Evolutionary conservation across 2,888 invertebrate genomes (phyloP), one percentile per base, ranked within the genome.

Genomic region (Blastobasis adustella): DNA sequence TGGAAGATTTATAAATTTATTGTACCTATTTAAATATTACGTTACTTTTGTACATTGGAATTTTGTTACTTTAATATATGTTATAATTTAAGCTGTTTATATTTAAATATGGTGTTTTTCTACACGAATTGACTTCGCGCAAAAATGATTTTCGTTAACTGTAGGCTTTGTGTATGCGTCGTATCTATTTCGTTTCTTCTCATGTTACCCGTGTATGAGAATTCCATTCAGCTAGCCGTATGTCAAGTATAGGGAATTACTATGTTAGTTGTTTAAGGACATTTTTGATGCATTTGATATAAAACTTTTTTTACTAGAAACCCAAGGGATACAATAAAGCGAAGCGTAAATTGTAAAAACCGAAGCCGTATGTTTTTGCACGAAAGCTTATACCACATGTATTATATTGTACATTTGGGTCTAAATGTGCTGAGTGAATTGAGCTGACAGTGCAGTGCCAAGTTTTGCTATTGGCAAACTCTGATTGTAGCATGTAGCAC

Each of bases 211-310:
- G 74, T 79, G 74, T 80, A 79, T 71, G 73, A 79, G 66, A 73
- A 73, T 78, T 79, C 78, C 78, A 80, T 78, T 79, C 81, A 74
- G 77, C 78, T 82, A 85, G 84, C 76, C 71, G 69, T 79, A 80
- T 67, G 78, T 76, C 77, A 72, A 73, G 69, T 76, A 76, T 82
- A 81, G 79, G 76, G 63, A 72, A 73, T 77, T 80, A 85, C 84
- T 86, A 85, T 78, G 84, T 87, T 87, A 88, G 87, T 84, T 79
- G 79, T 85, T 74, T 87, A 88, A 88, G 88, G 84, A 86, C 81
- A 87, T 88, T 88, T 88, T 88, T 85, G 86, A 88, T 84, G 88
- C 88, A 88, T 88, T 88, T 88, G 88, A 85, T 84, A 85, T 83
- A 77, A 23, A 85, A 88, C 87, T 86, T 87, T 88, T 88, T 88